Evolutionary conservation across 2,113 vertebrate genomes (phyloP).

Genomic region (Phaethornis superciliosus): DNA sequence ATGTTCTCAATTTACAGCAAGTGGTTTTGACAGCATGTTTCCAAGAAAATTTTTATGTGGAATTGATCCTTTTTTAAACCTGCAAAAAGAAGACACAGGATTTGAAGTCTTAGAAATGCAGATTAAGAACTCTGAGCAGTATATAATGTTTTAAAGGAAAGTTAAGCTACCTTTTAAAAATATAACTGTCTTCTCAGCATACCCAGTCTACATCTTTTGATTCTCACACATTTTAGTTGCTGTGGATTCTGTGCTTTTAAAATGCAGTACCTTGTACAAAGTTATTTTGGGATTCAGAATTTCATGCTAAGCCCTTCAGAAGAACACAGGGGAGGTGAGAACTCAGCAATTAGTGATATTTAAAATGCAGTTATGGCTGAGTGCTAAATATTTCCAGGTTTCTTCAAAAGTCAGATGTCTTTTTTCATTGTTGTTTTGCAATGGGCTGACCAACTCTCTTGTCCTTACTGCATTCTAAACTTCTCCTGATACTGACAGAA

Average conservation of each 20-base stretch:
- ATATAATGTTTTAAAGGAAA: slow-evolving; percentile 5
- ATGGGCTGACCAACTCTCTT: not conserved
- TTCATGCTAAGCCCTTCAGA: not conserved
- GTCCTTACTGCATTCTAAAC: not conserved
- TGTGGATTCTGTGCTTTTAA: not conserved
- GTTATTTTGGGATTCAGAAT: not conserved
- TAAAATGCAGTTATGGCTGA: not conserved
- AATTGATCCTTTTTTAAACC: not conserved
- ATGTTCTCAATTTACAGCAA: not conserved
- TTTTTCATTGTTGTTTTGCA: not conserved
- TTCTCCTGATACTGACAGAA: not conserved
- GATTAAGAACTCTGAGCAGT: not conserved
- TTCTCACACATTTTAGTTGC: not conserved
- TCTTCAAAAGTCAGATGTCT: not conserved
- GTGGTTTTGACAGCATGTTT: slow-evolving; percentile 18
- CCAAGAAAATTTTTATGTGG: not conserved
- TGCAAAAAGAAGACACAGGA: not conserved
- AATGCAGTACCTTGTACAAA: not conserved
- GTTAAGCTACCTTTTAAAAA: not conserved
- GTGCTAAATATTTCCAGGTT: not conserved
- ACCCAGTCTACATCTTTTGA: not conserved
- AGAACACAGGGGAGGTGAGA: not conserved
- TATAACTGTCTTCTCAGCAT: not conserved
- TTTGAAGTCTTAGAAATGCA: not conserved
- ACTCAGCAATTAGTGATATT: not conserved